Percentiles rank a stretch among this genome's conserved stretches.
These are phyloP conservation scores for Stenoptilia bipunctidactyla DNA, from an alignment of 2,888 invertebrate species.

Conservation along the genomic window DNA sequence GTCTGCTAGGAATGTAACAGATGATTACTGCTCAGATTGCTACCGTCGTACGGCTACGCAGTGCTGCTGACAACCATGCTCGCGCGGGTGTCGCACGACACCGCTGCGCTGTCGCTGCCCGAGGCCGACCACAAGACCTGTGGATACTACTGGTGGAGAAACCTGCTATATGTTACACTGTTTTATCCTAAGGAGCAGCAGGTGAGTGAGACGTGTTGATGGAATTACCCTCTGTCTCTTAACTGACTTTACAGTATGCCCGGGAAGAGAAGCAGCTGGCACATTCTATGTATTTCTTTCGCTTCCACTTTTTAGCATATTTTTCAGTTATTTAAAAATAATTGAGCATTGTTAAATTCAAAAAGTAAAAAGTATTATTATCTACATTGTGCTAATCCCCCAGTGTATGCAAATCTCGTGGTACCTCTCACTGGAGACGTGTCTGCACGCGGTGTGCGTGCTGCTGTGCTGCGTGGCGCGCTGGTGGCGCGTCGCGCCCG, in stretches of 20 bases:
- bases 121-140: slow-evolving; percentile 71
- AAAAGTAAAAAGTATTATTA: too few relatives aligned
- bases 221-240: too few relatives aligned
- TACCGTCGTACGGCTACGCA: slow-evolving; percentile 72
- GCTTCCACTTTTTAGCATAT: too few relatives aligned
- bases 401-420: slow-evolving; percentile 88
- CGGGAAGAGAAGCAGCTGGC: too few relatives aligned
- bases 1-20: too few relatives aligned
- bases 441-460: slow-evolving; percentile 79
- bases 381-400: too few relatives aligned
- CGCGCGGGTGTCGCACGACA: slow-evolving; percentile 26
- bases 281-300: too few relatives aligned
- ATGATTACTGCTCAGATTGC: slow-evolving; percentile 59
- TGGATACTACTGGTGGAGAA: slow-evolving; percentile 74
- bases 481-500: slow-evolving; percentile 36
- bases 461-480: slow-evolving; percentile 67
- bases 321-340: too few relatives aligned
- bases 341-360: too few relatives aligned
- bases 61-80: slow-evolving; percentile 62
- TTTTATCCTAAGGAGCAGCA: slow-evolving; percentile 70
- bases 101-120: slow-evolving; percentile 53
- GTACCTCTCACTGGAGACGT: slow-evolving; percentile 83
- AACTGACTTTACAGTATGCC: too few relatives aligned
- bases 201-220: slow-evolving; percentile 34
- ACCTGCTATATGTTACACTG: slow-evolving; percentile 73